phyloP scores from a whole-genome alignment of 2,888 invertebrate genomes.

The Sarcophaga variegata region DNA sequence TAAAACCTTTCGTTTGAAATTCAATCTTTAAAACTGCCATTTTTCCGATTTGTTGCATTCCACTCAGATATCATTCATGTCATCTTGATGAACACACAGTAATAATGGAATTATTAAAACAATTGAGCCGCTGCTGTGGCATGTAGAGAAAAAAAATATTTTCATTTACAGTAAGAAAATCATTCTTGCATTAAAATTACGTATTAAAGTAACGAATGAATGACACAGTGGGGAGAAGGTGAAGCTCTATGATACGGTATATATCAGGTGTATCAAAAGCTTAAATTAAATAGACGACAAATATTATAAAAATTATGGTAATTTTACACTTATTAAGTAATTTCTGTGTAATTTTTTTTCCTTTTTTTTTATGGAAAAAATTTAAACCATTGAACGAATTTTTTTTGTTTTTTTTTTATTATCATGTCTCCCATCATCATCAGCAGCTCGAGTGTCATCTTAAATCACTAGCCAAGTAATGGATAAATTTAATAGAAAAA shows the following conservation, averaged over 20 bases:
- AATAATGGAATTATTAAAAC: background rate
- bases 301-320: conserved; percentile 40
- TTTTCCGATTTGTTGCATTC: too few relatives aligned
- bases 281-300: conserved; percentile 32
- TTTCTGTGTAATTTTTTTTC: conserved; percentile 1
- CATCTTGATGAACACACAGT: too few relatives aligned
- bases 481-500: background rate
- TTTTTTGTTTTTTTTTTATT: background rate
- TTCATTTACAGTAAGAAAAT: conserved; percentile 52
- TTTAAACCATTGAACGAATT: background rate
- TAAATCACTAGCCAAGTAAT: background rate
- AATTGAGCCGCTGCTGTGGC: background rate
- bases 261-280: conserved; percentile 56
- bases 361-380: background rate
- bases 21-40: too few relatives aligned
- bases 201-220: conserved; percentile 42
- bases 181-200: conserved; percentile 65
- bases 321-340: conserved; percentile 67
- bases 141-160: background rate
- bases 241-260: background rate
- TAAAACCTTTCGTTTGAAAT: too few relatives aligned
- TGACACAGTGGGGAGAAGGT: background rate
- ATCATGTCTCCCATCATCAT: background rate
- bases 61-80: too few relatives aligned
- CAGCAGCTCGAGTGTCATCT: background rate